phyloP scores from a whole-genome alignment of 2,888 invertebrate genomes.

The Agonopterix heracliana region DNA sequence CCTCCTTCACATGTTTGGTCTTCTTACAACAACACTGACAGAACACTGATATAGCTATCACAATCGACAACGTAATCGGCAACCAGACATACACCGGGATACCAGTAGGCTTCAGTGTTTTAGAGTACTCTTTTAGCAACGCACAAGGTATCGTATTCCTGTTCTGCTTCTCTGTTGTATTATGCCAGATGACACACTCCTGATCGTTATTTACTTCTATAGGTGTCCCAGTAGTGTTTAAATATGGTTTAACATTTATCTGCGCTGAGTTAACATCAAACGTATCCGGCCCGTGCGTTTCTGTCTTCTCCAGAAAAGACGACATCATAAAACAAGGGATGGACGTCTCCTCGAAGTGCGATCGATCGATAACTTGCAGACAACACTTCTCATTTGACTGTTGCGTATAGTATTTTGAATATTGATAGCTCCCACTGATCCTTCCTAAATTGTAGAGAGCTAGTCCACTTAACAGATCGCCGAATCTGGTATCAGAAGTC shows the following conservation, averaged over 20 bases:
- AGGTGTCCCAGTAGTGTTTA: slow-evolving; percentile 32
- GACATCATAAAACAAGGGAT: slow-evolving; percentile 65
- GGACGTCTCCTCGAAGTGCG: slow-evolving; percentile 48
- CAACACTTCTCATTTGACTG: slow-evolving; percentile 49
- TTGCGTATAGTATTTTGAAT: slow-evolving; percentile 37
- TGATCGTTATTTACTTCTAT: slow-evolving; percentile 44
- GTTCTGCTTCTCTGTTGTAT: slow-evolving; percentile 39
- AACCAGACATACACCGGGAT: slow-evolving; percentile 61
- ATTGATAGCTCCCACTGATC: slow-evolving; percentile 32
- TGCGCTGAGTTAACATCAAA: slow-evolving; percentile 51
- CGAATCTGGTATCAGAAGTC: slow-evolving; percentile 49
- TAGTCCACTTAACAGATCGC: slow-evolving; percentile 52
- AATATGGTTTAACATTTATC: slow-evolving; percentile 42
- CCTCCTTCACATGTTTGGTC: slow-evolving; percentile 35
- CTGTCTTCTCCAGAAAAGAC: slow-evolving; percentile 44
- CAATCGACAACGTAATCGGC: slow-evolving; percentile 41
- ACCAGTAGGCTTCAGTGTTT: slow-evolving; percentile 50
- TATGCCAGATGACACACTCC: slow-evolving; percentile 61
- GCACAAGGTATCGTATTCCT: slow-evolving; percentile 49
- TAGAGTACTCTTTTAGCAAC: slow-evolving; percentile 52
- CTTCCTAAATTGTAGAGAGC: slow-evolving; percentile 63
- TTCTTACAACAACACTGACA: slow-evolving; percentile 44
- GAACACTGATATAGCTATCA: slow-evolving; percentile 41
- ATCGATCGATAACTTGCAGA: slow-evolving; percentile 48
- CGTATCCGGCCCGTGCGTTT: slow-evolving; percentile 26